Base-by-base conservation (phyloP, 2,113 vertebrate genomes). In the Nymphicus hollandicus region DNA sequence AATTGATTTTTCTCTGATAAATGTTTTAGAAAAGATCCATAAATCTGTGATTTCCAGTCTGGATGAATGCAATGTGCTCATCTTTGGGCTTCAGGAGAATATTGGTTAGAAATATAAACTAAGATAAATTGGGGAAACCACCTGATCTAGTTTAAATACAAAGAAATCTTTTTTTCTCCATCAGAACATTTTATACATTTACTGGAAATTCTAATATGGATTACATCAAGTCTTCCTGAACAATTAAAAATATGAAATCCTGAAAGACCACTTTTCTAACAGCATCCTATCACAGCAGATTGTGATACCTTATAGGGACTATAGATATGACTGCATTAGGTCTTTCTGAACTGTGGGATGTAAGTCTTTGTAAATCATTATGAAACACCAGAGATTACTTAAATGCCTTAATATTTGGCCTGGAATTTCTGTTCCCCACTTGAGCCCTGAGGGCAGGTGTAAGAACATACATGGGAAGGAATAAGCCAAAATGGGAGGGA, bases 391-490 rank as follows among this genome's bases (percentile, higher is more conserved):
- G 10, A 69, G 77, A 87, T 65, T 77, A 53, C 19, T 84, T 50
- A 15, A 50, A 37, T 33, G 10, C 29, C 29, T 86, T 49, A 35
- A 39, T 83, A 56, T 44, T 55, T 70, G 24, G 33, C 43, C 9
- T 64, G 31, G 31, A 77, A 43, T 46, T 91, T 84, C 25, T 78
- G 9, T 60, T 84, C 35, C 13, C 7, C 0, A 0, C 23, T 65
- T 65, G 23, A 55, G 8, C 1, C 2, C 22, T 37, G 7, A 8
- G 8, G 8, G 3, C 1, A 2, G 25, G 4, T 3, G 0, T 39
- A 31, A 79, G 4, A 20, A 46, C 8, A 39, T 80, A 27, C 3
- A 17, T 25, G 8, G 25, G n/a, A 13, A 74, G 9, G 3, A 70
- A 43, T n/a, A 37, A 55, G 35, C 13, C 27, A 44, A 66, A 79